phyloP scores from a whole-genome alignment of 2,797 vertebrate species.

The Vireo griseus region DNA sequence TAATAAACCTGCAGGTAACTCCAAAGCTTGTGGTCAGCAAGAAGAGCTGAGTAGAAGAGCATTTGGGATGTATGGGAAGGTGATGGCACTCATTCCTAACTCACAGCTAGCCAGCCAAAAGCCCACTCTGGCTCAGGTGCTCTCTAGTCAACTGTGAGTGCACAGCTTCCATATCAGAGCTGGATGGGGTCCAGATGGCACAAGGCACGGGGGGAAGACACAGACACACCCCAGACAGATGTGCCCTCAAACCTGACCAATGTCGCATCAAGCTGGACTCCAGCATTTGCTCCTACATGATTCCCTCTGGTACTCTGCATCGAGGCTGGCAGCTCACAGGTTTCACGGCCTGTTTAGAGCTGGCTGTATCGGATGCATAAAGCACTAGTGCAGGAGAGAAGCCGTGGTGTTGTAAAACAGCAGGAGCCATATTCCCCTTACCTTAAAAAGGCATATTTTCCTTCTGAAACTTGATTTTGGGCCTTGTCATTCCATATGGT shows the following conservation, averaged over 20 bases:
- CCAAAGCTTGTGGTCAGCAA: not conserved
- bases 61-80: not conserved
- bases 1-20: not conserved
- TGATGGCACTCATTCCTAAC: not conserved
- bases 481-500: not conserved
- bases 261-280: not conserved
- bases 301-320: not conserved
- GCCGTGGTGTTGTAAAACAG: not conserved
- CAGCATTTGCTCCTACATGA: not conserved
- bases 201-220: not conserved
- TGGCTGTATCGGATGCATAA: not conserved
- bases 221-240: not conserved
- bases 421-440: accelerated
- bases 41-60: not conserved
- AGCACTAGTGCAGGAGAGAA: not conserved
- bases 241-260: not conserved
- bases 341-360: not conserved
- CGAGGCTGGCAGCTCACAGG: not conserved
- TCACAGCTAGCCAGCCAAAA: not conserved
- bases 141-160: not conserved
- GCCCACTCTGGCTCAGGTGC: not conserved
- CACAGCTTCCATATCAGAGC: not conserved
- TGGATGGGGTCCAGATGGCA: not conserved
- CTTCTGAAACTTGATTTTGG: not conserved
- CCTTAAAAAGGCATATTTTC: not conserved